phyloP scores from a whole-genome alignment of 2,113 vertebrate species.

The Ceratotherium simum region DNA sequence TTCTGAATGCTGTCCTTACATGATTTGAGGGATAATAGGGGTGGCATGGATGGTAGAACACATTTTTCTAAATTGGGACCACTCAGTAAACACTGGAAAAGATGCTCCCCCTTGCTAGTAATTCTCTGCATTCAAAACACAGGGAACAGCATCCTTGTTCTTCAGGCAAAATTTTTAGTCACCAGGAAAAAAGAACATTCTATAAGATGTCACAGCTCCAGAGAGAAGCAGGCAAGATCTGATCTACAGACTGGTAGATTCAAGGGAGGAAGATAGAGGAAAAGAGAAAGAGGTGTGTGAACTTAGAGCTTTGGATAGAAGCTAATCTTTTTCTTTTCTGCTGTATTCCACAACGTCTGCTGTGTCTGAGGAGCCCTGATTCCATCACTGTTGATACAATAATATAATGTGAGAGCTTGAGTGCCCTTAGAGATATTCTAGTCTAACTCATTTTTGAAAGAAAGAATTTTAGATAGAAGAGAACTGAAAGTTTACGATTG shows the following conservation, averaged over 20 bases:
- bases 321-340: background rate
- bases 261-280: background rate
- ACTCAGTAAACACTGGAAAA: background rate
- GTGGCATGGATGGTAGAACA: background rate
- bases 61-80: background rate
- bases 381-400: background rate
- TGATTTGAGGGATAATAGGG: background rate
- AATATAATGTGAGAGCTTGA: background rate
- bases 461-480: constrained; percentile 21
- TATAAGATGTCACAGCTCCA: background rate
- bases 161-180: background rate
- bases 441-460: constrained; percentile 21
- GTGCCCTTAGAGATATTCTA: background rate
- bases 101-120: background rate
- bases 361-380: background rate
- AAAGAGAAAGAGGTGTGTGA: background rate
- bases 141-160: background rate
- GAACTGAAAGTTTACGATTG: constrained; percentile 3
- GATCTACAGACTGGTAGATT: background rate
- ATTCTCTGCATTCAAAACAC: background rate
- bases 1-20: background rate
- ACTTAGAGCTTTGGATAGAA: background rate
- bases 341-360: background rate
- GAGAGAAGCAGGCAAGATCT: background rate
- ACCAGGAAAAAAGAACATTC: background rate